phyloP scores from a whole-genome alignment of 2,113 vertebrate species.

The Eidolon helvum region DNA sequence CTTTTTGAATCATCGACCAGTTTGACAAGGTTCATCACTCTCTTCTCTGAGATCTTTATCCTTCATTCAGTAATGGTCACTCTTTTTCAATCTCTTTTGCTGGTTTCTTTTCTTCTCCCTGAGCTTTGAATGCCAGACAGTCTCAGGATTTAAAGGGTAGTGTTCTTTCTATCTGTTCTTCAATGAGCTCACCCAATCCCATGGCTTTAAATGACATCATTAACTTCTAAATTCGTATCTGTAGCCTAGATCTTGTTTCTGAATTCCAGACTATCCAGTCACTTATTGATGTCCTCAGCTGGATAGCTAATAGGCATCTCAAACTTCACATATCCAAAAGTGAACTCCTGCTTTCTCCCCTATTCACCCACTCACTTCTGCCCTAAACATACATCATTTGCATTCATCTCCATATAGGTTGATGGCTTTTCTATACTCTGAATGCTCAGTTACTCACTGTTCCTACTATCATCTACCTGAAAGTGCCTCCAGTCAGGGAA shows the following conservation, averaged over 20 bases:
- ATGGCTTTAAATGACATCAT: neutral
- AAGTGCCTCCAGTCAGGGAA: neutral
- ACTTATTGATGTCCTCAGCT: neutral
- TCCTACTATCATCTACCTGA: neutral
- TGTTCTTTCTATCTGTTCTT: neutral
- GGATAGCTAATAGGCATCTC: neutral
- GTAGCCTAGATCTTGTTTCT: neutral
- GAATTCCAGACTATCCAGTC: neutral
- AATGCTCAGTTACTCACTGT: neutral
- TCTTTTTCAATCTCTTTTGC: neutral
- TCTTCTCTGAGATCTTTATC: neutral
- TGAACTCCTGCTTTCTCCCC: neutral
- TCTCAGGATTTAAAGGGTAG: neutral
- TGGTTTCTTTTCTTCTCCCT: neutral
- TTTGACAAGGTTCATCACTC: neutral
- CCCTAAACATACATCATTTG: neutral
- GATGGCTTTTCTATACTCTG: neutral
- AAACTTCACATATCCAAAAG: neutral
- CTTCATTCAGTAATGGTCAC: neutral
- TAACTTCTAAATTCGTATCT: neutral
- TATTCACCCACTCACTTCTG: neutral
- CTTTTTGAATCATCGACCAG: neutral
- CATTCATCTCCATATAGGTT: neutral
- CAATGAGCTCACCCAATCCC: neutral
- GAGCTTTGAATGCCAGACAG: neutral